Evolutionary conservation across 2,797 vertebrate genomes (phyloP).

Genomic region (Balearica regulorum): DNA sequence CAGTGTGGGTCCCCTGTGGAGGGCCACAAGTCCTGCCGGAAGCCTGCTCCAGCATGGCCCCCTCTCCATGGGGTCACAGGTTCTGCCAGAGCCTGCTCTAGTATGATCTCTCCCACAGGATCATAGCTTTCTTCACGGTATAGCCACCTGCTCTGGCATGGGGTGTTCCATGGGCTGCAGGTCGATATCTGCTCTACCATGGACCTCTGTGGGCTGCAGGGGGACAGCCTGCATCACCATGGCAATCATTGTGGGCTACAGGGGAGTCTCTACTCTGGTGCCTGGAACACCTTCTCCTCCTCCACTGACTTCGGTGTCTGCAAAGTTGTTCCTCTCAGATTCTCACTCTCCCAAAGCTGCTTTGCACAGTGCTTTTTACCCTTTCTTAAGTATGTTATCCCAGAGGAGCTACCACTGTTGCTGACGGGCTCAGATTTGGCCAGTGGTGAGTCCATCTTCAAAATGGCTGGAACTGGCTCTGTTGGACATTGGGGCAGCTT

Average conservation of each 20-base stretch:
- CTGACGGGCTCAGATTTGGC: not conserved
- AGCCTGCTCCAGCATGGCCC: not conserved
- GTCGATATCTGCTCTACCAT: fast-evolving
- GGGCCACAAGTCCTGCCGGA: not conserved
- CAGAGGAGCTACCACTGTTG: fast-evolving
- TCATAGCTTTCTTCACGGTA: not conserved
- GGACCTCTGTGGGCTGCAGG: not conserved
- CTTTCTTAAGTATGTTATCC: not conserved
- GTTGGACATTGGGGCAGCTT: not conserved
- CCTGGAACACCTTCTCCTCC: not conserved
- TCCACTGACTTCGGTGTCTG: no score
- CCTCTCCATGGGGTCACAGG: not conserved
- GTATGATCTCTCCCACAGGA: fast-evolving
- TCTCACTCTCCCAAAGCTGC: not conserved
- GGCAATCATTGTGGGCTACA: not conserved
- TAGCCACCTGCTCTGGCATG: fast-evolving
- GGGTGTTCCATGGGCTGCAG: not conserved
- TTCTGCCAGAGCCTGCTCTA: not conserved
- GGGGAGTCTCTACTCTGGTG: not conserved
- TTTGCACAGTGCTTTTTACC: not conserved
- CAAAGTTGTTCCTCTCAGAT: not conserved
- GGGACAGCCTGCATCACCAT: not conserved
- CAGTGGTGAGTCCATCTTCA: not conserved
- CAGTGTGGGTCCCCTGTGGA: fast-evolving
- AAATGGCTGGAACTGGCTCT: not conserved